Conservation (phyloP, 1,140 invertebrate genomes). For the Himalopsyche phryganea region DNA sequence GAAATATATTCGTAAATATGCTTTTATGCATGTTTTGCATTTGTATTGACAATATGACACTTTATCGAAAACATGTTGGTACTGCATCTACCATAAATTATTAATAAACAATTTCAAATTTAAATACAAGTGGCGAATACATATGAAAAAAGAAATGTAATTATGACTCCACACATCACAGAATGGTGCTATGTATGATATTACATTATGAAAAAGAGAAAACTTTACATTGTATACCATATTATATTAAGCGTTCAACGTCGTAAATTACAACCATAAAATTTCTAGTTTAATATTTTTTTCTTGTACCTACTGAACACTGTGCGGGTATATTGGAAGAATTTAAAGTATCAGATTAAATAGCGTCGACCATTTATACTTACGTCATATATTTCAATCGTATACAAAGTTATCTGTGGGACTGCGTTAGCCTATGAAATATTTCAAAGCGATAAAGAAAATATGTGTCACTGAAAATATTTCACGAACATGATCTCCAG, state of each 20-base stretch:
- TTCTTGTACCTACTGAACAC: not conserved
- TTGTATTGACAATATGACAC: too few relatives aligned
- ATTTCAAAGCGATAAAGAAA: too few relatives aligned
- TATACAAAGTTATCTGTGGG: too few relatives aligned
- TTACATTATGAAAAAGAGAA: conserved; percentile 14
- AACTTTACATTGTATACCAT: conserved; percentile 7
- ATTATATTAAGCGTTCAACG: conserved; percentile 12
- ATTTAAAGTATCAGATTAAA: conserved; percentile 8
- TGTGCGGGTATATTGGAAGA: conserved; percentile 2
- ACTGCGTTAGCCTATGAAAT: too few relatives aligned
- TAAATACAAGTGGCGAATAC: conserved; percentile 18
- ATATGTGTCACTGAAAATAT: too few relatives aligned
- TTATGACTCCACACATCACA: not conserved
- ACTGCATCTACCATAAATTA: not conserved
- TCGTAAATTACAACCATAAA: conserved; percentile 20
- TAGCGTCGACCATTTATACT: too few relatives aligned
- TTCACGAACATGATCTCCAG: too few relatives aligned
- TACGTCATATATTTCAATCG: too few relatives aligned
- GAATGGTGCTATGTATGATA: not conserved
- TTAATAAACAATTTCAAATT: conserved; percentile 16
- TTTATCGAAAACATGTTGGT: too few relatives aligned
- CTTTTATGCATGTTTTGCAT: too few relatives aligned
- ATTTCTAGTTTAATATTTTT: conserved; percentile 13
- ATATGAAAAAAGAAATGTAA: conserved; percentile 6
- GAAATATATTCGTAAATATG: too few relatives aligned